Conservation (phyloP, 2,797 vertebrate genomes). For the Fistularia tabacaria region DNA sequence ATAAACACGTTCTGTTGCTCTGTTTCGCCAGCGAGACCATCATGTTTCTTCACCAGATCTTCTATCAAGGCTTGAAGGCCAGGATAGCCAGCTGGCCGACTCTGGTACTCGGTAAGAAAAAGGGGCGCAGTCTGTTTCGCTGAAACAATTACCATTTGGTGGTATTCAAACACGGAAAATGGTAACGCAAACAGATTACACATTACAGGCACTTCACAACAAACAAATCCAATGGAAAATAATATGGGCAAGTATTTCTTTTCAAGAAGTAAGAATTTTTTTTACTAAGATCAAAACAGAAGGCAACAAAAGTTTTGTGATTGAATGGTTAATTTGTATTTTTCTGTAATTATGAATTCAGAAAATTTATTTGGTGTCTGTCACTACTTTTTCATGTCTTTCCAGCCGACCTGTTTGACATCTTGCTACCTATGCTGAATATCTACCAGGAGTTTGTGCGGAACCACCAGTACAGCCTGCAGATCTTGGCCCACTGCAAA, state of each 20-base stretch:
- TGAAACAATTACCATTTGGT: too few relatives aligned
- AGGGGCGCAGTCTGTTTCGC: background rate
- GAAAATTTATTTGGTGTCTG: background rate
- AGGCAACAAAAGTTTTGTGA: too few relatives aligned
- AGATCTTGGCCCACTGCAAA: conserved; percentile 98
- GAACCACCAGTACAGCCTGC: conserved; percentile 98
- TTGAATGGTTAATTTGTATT: too few relatives aligned
- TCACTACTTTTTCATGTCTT: conserved; percentile 7
- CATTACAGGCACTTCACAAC: too few relatives aligned
- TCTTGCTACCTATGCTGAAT: conserved; percentile 97
- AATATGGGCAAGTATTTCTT: too few relatives aligned
- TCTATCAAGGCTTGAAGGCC: conserved; percentile 97
- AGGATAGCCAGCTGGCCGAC: conserved; percentile 98
- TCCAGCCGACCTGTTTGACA: conserved; percentile 94
- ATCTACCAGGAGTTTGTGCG: conserved; percentile 99
- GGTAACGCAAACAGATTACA: too few relatives aligned
- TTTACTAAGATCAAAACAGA: background rate
- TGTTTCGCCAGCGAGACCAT: conserved; percentile 89
- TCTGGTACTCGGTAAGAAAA: conserved; percentile 88
- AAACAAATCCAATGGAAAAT: background rate
- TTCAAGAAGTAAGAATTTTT: background rate
- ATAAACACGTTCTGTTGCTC: conserved; percentile 24
- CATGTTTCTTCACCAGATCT: conserved; percentile 99
- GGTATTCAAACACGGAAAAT: too few relatives aligned
- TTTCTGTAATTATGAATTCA: background rate